Evolutionary conservation across 1,140 invertebrate species (phyloP).

Genomic region (Chelonus insularis): DNA sequence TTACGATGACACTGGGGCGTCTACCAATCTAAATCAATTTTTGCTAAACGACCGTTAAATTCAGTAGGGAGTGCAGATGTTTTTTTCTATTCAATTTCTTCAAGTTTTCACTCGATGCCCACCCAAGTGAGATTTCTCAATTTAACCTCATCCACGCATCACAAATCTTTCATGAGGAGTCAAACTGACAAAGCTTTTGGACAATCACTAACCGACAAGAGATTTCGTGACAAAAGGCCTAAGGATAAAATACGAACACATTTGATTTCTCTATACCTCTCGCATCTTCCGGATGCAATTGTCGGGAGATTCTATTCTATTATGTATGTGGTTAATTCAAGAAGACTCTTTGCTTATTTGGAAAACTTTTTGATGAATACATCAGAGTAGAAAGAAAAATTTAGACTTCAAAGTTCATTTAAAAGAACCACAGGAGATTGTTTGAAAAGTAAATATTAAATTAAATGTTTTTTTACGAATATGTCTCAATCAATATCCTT

Average conservation of each 20-base stretch:
- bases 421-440: neutral
- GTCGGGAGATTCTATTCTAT: too few species aligned
- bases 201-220: constrained; percentile 16
- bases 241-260: neutral
- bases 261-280: neutral
- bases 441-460: neutral
- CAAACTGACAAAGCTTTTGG: constrained; percentile 19
- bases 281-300: neutral
- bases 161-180: constrained; percentile 24
- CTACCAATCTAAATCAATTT: constrained; percentile 29
- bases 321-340: too few species aligned
- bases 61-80: constrained; percentile 31
- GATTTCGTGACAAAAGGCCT: neutral
- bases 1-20: constrained; percentile 21
- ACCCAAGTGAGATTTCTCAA: constrained; percentile 29
- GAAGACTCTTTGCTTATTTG: neutral
- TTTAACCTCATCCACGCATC: constrained; percentile 22
- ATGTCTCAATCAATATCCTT: neutral
- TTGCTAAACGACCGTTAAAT: constrained; percentile 29
- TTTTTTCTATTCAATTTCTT: constrained; percentile 9
- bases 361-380: neutral
- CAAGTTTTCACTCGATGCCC: constrained; percentile 3
- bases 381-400: neutral
- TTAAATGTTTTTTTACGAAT: neutral
- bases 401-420: too few species aligned